These are phyloP conservation scores for Rostratula benghalensis DNA, from an alignment of 2,113 vertebrate species.

Conservation along the genomic window DNA sequence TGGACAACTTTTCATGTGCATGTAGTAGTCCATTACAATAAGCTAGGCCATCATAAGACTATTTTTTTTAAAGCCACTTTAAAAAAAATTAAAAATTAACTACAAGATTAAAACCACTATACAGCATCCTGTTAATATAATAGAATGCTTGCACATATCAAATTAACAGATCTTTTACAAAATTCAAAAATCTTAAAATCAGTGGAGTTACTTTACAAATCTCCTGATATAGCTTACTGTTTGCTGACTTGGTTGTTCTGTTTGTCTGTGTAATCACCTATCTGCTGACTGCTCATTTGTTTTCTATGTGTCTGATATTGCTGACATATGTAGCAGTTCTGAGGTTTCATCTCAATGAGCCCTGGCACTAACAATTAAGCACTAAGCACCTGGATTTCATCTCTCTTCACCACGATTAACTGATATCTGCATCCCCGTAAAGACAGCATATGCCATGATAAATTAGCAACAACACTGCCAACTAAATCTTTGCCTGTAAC, in stretches of 20 bases:
- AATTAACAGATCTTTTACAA: neutral
- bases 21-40: neutral
- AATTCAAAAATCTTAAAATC: neutral
- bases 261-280: neutral
- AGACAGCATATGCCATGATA: neutral
- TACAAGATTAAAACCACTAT: neutral
- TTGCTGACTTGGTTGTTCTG: neutral
- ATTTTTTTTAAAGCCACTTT: neutral
- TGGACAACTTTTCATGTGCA: accelerated
- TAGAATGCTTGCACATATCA: neutral
- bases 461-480: neutral
- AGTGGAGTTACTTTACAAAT: neutral
- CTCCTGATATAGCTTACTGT: neutral
- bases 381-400: neutral
- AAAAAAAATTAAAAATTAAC: neutral
- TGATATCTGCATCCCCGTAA: neutral
- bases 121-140: neutral
- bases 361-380: neutral
- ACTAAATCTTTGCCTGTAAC: neutral
- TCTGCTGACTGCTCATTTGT: neutral
- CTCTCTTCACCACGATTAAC: neutral
- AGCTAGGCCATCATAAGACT: neutral
- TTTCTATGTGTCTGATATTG: neutral
- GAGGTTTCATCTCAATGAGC: neutral
- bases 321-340: neutral